Conservation (phyloP, 2,113 vertebrate species). For the Saguinus midas region DNA sequence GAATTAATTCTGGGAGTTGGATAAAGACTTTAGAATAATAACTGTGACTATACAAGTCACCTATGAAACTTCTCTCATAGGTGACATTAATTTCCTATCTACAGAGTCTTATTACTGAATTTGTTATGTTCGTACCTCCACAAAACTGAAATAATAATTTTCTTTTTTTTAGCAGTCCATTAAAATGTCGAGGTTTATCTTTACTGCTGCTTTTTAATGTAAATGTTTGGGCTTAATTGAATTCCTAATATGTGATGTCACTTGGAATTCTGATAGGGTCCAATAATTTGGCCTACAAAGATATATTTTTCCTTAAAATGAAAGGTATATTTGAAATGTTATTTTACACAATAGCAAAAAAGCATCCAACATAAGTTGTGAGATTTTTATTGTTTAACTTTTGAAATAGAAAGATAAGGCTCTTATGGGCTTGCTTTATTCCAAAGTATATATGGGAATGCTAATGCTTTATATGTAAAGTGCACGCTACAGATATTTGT, state of each 20-base stretch:
- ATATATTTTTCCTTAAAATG: slow-evolving; percentile 56
- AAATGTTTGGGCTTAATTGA: slow-evolving; percentile 79
- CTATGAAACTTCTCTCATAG: slow-evolving; percentile 67
- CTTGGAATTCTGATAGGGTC: slow-evolving; percentile 68
- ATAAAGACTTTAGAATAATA: slow-evolving; percentile 71
- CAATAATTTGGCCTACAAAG: slow-evolving; percentile 63
- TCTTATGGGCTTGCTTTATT: background rate
- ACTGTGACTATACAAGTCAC: slow-evolving; percentile 67
- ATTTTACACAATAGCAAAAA: background rate
- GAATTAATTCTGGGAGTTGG: slow-evolving; percentile 68
- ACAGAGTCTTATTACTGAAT: slow-evolving; percentile 60
- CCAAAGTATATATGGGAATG: background rate
- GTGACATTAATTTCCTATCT: slow-evolving; percentile 74
- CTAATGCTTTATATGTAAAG: background rate
- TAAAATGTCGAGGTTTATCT: slow-evolving; percentile 82
- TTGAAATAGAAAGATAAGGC: background rate
- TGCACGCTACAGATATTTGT: background rate
- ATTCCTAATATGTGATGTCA: slow-evolving; percentile 77
- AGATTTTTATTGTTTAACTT: background rate
- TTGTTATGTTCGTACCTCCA: slow-evolving; percentile 76
- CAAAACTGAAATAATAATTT: slow-evolving; percentile 77
- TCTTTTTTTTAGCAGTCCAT: slow-evolving; percentile 74
- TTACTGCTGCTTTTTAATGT: slow-evolving; percentile 73
- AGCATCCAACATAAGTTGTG: background rate
- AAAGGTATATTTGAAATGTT: slow-evolving; percentile 37